Evolutionary conservation across 2,113 vertebrate species (phyloP).

Genomic region (Lanius collurio): DNA sequence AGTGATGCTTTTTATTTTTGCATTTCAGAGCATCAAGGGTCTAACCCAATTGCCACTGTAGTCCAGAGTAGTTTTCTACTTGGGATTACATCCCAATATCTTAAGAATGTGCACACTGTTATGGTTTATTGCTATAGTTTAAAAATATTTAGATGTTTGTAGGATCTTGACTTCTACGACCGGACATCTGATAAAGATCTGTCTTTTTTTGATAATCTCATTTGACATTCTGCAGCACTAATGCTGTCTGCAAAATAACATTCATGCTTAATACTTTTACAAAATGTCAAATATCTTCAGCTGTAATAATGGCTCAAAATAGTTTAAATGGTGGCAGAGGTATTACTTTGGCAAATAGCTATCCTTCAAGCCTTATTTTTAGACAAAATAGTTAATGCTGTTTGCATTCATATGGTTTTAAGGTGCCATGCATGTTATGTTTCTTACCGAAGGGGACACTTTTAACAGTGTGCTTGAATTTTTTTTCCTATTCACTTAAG

Average conservation of each 20-base stretch:
- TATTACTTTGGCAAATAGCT: background rate
- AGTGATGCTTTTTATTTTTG: background rate
- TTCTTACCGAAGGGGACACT: background rate
- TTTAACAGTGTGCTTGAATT: background rate
- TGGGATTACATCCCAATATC: background rate
- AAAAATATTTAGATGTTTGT: background rate
- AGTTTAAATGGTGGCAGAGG: background rate
- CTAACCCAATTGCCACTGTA: background rate
- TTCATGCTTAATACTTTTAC: background rate
- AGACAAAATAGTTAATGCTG: background rate
- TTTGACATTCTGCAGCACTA: background rate
- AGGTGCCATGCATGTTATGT: fast-evolving
- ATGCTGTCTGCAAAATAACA: background rate
- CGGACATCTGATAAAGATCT: background rate
- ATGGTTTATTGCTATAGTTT: background rate
- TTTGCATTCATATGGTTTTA: background rate
- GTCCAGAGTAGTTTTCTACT: background rate
- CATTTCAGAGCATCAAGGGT: background rate
- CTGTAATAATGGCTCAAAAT: background rate
- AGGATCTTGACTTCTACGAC: background rate
- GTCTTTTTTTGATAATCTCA: background rate
- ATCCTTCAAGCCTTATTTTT: background rate
- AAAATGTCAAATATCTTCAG: background rate
- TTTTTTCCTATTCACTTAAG: background rate
- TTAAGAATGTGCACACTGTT: background rate